phyloP scores from a whole-genome alignment of 2,113 vertebrate genomes.

The Campylomormyrus tamandua region DNA sequence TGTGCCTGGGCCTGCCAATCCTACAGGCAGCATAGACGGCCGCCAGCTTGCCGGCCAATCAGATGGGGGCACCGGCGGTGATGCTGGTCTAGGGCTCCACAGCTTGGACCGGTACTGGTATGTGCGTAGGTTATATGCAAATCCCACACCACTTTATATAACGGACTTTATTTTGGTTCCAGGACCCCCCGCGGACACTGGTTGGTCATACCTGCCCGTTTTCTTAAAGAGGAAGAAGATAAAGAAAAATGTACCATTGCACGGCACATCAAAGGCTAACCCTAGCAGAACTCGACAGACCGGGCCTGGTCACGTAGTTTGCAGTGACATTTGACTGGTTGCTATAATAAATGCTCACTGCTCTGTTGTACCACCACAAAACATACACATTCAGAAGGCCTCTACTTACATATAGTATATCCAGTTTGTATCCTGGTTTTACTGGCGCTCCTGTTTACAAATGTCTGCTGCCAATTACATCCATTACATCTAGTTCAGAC shows the following conservation, averaged over 20 bases:
- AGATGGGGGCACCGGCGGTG: neutral
- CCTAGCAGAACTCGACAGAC: neutral
- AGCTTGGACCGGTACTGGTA: neutral
- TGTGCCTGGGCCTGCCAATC: neutral
- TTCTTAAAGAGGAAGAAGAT: neutral
- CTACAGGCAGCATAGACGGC: neutral
- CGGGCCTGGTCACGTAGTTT: neutral
- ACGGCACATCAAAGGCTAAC: neutral
- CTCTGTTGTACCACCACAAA: slow-evolving; percentile 20
- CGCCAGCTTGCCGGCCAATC: neutral
- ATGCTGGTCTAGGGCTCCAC: neutral
- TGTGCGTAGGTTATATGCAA: neutral
- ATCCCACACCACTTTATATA: neutral
- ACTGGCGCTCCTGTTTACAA: neutral
- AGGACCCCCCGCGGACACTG: neutral
- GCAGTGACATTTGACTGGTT: neutral
- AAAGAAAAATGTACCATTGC: neutral
- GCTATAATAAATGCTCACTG: neutral
- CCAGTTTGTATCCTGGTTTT: neutral
- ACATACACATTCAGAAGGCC: neutral
- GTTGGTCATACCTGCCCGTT: neutral
- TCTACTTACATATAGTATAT: neutral
- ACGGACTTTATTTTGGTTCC: neutral
- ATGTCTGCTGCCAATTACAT: neutral
- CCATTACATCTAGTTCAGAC: neutral